Base-by-base conservation (phyloP, 2,797 vertebrate genomes). In the Lateolabrax maculatus region DNA sequence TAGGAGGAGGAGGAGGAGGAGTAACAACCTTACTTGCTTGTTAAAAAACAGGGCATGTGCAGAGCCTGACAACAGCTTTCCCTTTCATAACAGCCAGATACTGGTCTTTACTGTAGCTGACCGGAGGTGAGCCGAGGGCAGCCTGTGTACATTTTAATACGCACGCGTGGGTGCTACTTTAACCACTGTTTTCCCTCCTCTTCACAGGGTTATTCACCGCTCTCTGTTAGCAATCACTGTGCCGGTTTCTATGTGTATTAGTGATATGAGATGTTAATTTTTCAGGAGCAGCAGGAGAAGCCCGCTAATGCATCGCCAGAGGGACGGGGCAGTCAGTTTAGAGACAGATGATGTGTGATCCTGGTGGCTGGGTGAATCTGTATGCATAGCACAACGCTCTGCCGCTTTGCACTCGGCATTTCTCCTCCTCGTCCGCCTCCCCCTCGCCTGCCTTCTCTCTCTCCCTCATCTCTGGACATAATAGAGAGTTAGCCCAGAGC, bases 381-480 rank as follows among this genome's bases (percentile, higher is more conserved):
- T 83, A 91, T 92, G 88, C 89, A 61, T 1, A 3, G 65, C 46
- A 31, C 82, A 80, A 53, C 34, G 9, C 0, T 56, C 71, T 8
- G 67, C 44, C 5, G 31, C 83, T 71, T 68, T 68, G 63, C 80
- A 79, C 62, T 48, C 16, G 13, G 80, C 83, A 76, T 88, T 88
- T 86, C 77, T 81, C 79, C 82, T 77, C 71, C 79, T 49, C 6
- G 25, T 60, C 71, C 31, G 2, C 81, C 84, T 62, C 72, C 57
- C 37, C 61, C 53, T 43, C 63, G 2, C 39, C 72, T 58, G 1
- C 71, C 73, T 34, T 52, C 77, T 23, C 72, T 61, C 48, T 25
- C 73, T 76, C 44, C 72, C 77, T 86, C 82, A 75, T 87, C 87
- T 83, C 65, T 84, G 88, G 86, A 89, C 82, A 89, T 90, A 89